Base-by-base conservation (phyloP, 2,888 invertebrate species). In the Xiphydria camelus region DNA sequence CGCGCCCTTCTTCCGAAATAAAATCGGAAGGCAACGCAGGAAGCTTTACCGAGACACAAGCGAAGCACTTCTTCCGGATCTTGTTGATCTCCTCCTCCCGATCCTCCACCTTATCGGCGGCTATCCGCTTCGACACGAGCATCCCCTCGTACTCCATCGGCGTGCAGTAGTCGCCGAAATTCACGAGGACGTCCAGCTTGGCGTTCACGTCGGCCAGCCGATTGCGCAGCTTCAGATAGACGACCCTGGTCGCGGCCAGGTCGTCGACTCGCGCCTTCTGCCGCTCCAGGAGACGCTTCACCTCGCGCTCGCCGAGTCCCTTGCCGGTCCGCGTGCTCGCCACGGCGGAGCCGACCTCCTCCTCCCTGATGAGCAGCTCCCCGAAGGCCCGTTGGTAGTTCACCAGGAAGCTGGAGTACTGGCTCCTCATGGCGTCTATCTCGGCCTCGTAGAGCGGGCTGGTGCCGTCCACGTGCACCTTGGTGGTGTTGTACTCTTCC, bases 141-240 rank as follows among this genome's bases (percentile, higher is more conserved):
- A 64, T 35, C 36, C 49, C 40, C 20, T 59, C 59, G 19, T 62
- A 62, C 26, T 59, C 53, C 25, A 54, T 45, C 10, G 59, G 43
- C 2, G 58, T 55, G 21, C 36, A 51, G 6, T 53, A 53, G 2
- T 51, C 48, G 1, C 56, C 57, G n/a, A 61, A 33, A 14, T 41
- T 21, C 36, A 61, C 54, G 4, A 47, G 17, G 5, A 32, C 9
- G 3, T 23, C 31, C 20, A 55, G 20, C 20, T 38, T 45, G 1
- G 3, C 14, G n/a, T 42, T 39, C 5, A 53, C 6, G 4, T 31
- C 31, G 4, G 38, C 37, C 22, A 59, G 34, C 6, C 9, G 17
- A 34, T 50, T 35, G 1, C 46, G 23, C 4, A 57, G 37, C 17
- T 49, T 46, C 4, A 61, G 26, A 35, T 53, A 53, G 3, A 9